A percentile compares a stretch with the other conserved stretches of the same genome.
These are phyloP conservation scores for Acrocephalus kingi DNA, from an alignment of 2,113 vertebrate genomes.

Conservation along the genomic window DNA sequence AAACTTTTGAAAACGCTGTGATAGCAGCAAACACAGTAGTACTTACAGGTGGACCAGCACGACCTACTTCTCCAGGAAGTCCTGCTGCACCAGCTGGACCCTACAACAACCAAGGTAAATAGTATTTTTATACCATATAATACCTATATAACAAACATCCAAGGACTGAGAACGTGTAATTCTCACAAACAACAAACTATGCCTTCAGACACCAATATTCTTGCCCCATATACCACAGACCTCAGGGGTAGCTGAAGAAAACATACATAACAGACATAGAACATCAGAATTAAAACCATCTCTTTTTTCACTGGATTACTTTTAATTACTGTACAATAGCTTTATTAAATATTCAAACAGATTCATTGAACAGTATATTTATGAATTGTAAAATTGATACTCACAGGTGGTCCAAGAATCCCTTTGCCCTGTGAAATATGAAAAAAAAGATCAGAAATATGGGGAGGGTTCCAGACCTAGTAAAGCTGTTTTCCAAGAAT, in stretches of 20 bases:
- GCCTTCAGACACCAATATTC: background rate
- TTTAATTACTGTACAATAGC: background rate
- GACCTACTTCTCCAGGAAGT: constrained; percentile 89
- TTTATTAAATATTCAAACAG: background rate
- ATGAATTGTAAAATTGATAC: constrained; percentile 48
- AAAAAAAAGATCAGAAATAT: background rate
- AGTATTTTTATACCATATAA: background rate
- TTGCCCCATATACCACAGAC: background rate
- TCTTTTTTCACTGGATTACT: background rate
- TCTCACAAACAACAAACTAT: background rate
- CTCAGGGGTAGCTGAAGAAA: background rate
- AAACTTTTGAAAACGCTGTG: background rate
- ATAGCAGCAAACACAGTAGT: background rate
- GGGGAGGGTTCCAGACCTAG: background rate
- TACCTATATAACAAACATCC: background rate
- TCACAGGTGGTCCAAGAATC: constrained; percentile 86
- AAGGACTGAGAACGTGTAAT: background rate
- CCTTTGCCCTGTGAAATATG: constrained; percentile 84
- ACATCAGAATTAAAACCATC: background rate
- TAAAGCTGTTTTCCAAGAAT: background rate
- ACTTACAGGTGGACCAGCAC: constrained; percentile 87
- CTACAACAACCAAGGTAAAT: constrained; percentile 70
- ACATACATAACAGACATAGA: background rate
- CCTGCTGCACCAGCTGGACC: constrained; percentile 88
- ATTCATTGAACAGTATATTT: background rate